Evolutionary conservation across 2,797 vertebrate genomes (phyloP), one percentile per base, ranked within the genome.

Genomic region (Sebastes variabilis): DNA sequence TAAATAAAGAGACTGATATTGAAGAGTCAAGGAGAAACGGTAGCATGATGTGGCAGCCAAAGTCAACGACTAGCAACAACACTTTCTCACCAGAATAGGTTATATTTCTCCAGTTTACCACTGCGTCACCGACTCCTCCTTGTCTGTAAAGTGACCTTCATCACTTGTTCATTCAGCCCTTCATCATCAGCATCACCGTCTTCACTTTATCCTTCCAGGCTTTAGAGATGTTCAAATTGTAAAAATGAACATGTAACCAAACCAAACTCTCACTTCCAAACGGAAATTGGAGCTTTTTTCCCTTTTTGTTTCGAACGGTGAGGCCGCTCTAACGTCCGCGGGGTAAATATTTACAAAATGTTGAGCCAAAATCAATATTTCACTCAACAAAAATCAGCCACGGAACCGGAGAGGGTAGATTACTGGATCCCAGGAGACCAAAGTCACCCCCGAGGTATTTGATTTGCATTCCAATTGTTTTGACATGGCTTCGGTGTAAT

Each of bases 391-490:
- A 92, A 91, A 88, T 84, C 74, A 68, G 86, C 87, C 74, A 64
- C 74, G 24, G 80, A 87, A 78, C 61, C 56, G 1, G 75, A 68
- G 77, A 79, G 79, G 87, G 87, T 92, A 88, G 93, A 94, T 93
- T 91, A 88, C 87, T 36, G 34, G 79, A 82, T 93, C 93, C 87
- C 89, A 1, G 81, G 88, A 62, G 91, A 92, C 79, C 90, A 93
- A 93, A 92, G 91, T 94, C 93, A 93, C 91, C 90, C 91, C 88
- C 68, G 60, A 88, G 92, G 89, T 92, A 84, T 94, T 95, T 93
- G 91, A 95, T 95, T 94, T 93, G 91, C 93, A 92, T 94, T 92
- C 80, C 89, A 92, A 92, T 95, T 92, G 94, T 95, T 94, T 92
- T 93, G 94, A 93, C 91, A 86, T 83, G 89, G 87, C 90, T 84